These are phyloP conservation scores for Argyresthia albistria DNA, from an alignment of 2,888 invertebrate species.

Conservation along the genomic window DNA sequence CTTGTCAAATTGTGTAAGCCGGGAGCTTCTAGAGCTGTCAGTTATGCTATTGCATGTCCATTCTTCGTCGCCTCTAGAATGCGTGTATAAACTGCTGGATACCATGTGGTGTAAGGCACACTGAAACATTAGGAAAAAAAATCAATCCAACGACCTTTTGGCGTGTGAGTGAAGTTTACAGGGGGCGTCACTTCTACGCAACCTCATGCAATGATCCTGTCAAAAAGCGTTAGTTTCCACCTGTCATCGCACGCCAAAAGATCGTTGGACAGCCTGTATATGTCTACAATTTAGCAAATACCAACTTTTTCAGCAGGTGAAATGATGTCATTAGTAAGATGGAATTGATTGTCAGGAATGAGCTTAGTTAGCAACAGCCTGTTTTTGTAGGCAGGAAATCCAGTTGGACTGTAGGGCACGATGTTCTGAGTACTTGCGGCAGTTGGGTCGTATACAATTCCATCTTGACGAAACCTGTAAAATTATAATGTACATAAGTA, in stretches of 20 bases:
- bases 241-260: too few species aligned
- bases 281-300: background rate
- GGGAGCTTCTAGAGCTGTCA: slow-evolving; percentile 6
- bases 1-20: slow-evolving; percentile 9
- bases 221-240: too few species aligned
- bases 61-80: slow-evolving; percentile 70
- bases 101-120: slow-evolving; percentile 79
- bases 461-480: slow-evolving; percentile 75
- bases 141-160: too few species aligned
- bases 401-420: slow-evolving; percentile 71
- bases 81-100: slow-evolving; percentile 71
- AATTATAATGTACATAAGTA: too few species aligned
- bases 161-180: too few species aligned
- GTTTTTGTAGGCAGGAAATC: slow-evolving; percentile 67
- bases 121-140: slow-evolving; percentile 42
- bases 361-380: slow-evolving; percentile 59
- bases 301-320: slow-evolving; percentile 68
- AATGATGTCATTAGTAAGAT: slow-evolving; percentile 71
- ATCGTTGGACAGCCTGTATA: background rate
- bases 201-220: too few species aligned
- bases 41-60: slow-evolving; percentile 13
- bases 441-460: slow-evolving; percentile 48
- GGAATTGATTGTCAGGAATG: slow-evolving; percentile 64
- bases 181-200: too few species aligned
- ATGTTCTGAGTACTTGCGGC: slow-evolving; percentile 29